Evolutionary conservation across 2,113 vertebrate genomes (phyloP), one percentile per base, ranked within the genome.

Genomic region (Caretta caretta): DNA sequence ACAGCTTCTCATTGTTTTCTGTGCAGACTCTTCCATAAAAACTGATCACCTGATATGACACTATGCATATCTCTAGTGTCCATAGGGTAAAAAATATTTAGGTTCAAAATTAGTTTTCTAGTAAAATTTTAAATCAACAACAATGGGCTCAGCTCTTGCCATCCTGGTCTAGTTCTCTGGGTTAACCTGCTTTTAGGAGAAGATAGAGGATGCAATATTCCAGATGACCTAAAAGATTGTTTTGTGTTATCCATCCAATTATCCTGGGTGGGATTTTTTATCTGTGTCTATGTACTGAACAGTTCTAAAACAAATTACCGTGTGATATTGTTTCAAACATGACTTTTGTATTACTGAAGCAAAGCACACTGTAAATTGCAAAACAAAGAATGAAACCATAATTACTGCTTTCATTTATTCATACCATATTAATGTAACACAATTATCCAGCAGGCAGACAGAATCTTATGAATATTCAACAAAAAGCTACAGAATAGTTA

Each of bases 361-460:
- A 97, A 97, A 97, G 93, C 59, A 97, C 97, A 98, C 93, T 97
- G 95, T 97, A 98, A 97, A 97, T 96, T 98, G 96, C 94, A 96
- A 97, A 98, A 97, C 80, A 97, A 96, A 94, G 95, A 96, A 96
- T 97, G 97, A 97, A 98, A 92, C 80, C 83, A 89, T 98, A 98
- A 98, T 98, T 98, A 97, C 96, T 96, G 92, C 97, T 98, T 98
- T 98, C 97, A 96, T 96, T 97, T 97, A 97, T 98, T 98, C 97
- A 97, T 96, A 91, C 95, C 81, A 95, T 98, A 98, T 98, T 98
- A 98, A 98, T 98, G 97, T 97, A 95, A 98, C 97, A 97, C 96
- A 98, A 98, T 98, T 98, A 98, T 97, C 97, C 93, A 87, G 82
- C 90, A 97, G 97, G 91, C 93, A 98, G 94, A 92, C 79, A 86